These are phyloP conservation scores for Automeris io DNA, from an alignment of 2,888 invertebrate genomes.

Conservation along the genomic window DNA sequence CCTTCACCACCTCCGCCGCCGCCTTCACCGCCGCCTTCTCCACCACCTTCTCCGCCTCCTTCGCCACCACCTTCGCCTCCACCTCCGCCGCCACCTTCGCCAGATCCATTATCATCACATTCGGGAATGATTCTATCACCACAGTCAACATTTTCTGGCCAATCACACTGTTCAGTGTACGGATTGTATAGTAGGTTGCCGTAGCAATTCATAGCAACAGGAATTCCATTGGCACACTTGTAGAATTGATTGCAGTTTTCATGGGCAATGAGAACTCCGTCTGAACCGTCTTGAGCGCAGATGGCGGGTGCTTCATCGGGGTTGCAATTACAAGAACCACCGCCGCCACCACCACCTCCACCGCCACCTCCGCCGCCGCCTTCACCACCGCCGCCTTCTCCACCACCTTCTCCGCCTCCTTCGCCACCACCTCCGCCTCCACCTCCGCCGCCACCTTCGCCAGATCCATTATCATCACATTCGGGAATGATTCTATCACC, in stretches of 20 bases:
- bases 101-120: neutral
- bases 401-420: constrained; percentile 5
- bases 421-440: constrained; percentile 9
- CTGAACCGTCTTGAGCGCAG: constrained; percentile 20
- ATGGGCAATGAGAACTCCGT: constrained; percentile 26
- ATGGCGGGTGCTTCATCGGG: constrained; percentile 11
- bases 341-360: neutral
- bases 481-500: constrained; percentile 21
- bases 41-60: constrained; percentile 3
- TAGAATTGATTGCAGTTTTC: constrained; percentile 34
- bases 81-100: neutral
- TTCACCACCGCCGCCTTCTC: constrained; percentile 4
- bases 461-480: constrained; percentile 4
- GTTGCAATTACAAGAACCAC: constrained; percentile 17
- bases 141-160: constrained; percentile 25
- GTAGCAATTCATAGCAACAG: constrained; percentile 20
- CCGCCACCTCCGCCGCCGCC: constrained; percentile 5
- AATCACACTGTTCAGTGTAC: constrained; percentile 21
- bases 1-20: constrained; percentile 8
- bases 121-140: constrained; percentile 12
- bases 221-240: constrained; percentile 20
- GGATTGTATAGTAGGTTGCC: constrained; percentile 22
- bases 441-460: constrained; percentile 5
- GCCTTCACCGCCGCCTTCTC: constrained; percentile 7
- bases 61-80: neutral